Evolutionary conservation across 2,888 invertebrate genomes (phyloP).

Genomic region (Aromia moschata): DNA sequence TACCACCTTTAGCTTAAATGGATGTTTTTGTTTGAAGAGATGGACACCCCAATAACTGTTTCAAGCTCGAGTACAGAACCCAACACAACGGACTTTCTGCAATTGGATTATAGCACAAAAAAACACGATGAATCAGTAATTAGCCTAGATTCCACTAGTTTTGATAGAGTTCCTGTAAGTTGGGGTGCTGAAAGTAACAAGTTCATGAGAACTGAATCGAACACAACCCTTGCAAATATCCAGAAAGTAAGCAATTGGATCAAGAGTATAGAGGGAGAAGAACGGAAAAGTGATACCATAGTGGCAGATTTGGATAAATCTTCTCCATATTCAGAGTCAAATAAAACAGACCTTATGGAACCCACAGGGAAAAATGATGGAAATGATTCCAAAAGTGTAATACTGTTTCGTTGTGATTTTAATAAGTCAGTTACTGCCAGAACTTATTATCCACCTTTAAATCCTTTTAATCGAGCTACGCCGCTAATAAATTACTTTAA

Average conservation of each 20-base stretch:
- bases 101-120: conserved; percentile 28
- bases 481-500: conserved; percentile 32
- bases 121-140: conserved; percentile 32
- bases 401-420: conserved; percentile 38
- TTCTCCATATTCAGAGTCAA: conserved; percentile 2
- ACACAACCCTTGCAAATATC: conserved; percentile 37
- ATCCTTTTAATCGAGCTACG: conserved; percentile 30
- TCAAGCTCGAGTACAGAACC: conserved; percentile 34
- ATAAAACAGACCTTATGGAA: conserved; percentile 9
- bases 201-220: conserved; percentile 20
- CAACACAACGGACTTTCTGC: conserved; percentile 31
- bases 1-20: not conserved
- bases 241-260: conserved; percentile 46
- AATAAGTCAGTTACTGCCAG: conserved; percentile 32
- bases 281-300: conserved; percentile 14
- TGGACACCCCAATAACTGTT: conserved; percentile 44
- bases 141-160: conserved; percentile 31
- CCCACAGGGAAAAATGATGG: conserved; percentile 21
- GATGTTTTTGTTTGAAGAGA: conserved; percentile 14
- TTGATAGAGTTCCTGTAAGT: conserved; percentile 36
- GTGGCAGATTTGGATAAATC: conserved; percentile 6
- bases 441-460: conserved; percentile 25
- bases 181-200: conserved; percentile 33
- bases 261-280: conserved; percentile 29
- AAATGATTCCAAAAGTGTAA: conserved; percentile 35